phyloP scores from a whole-genome alignment of 2,888 invertebrate genomes.

The Dione vanillae region DNA sequence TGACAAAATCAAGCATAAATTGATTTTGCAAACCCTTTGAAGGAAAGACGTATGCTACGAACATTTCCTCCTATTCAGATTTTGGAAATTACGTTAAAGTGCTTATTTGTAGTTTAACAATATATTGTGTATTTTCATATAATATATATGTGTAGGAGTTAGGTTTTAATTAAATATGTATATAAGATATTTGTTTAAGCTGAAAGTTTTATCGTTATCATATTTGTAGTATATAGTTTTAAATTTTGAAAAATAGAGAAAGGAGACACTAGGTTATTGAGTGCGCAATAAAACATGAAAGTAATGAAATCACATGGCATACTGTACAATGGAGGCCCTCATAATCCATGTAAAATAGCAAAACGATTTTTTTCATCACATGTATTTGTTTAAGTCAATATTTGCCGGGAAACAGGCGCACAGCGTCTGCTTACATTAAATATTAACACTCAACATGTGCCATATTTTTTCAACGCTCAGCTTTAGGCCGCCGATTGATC shows the following conservation, averaged over 20 bases:
- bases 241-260: too few relatives aligned
- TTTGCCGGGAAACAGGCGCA: conserved; percentile 17
- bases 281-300: too few relatives aligned
- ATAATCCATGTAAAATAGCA: conserved; percentile 5
- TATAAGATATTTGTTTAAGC: too few relatives aligned
- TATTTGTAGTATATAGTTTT: too few relatives aligned
- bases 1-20: conserved; percentile 60
- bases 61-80: conserved; percentile 24
- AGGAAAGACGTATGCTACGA: conserved; percentile 27
- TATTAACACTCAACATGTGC: conserved; percentile 2
- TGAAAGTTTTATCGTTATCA: too few relatives aligned
- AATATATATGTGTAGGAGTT: too few relatives aligned
- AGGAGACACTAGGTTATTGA: too few relatives aligned
- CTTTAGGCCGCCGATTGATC: conserved; percentile 15
- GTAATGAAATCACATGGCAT: background rate
- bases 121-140: too few relatives aligned
- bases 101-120: background rate
- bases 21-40: conserved; percentile 56
- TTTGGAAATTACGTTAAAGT: background rate
- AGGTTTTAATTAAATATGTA: too few relatives aligned
- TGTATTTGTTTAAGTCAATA: conserved; percentile 6
- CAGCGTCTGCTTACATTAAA: conserved; percentile 17
- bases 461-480: conserved; percentile 9
- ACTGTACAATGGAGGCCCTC: background rate
- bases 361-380: background rate